A percentile compares a stretch with the other conserved stretches of the same genome.
Conservation (phyloP, 1,140 invertebrate species). For the Sminthurides bifidus region DNA sequence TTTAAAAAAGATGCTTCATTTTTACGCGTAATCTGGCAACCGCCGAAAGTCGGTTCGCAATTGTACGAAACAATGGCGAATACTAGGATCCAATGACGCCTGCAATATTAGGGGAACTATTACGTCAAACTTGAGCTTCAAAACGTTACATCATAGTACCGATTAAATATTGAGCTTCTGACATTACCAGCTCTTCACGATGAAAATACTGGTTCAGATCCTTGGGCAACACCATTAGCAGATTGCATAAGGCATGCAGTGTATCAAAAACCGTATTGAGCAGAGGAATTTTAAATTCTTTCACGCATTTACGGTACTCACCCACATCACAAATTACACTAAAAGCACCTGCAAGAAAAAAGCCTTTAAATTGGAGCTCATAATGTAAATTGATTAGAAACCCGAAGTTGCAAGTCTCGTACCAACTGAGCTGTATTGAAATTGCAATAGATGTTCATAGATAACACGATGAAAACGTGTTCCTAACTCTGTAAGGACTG, state of each 20-base stretch:
- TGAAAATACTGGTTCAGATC: conserved; percentile 91
- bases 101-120: conserved; percentile 39
- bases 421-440: conserved; percentile 90
- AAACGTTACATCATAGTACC: conserved; percentile 24
- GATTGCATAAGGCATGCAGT: conserved; percentile 87
- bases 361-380: not conserved
- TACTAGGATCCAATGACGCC: conserved; percentile 72
- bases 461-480: conserved; percentile 83
- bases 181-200: conserved; percentile 84
- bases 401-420: conserved; percentile 24
- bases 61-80: conserved; percentile 84
- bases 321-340: conserved; percentile 96
- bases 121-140: conserved; percentile 6
- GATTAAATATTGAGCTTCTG: too few species aligned
- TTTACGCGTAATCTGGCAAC: too few species aligned
- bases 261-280: conserved; percentile 84
- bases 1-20: too few species aligned
- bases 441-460: conserved; percentile 87
- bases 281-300: conserved; percentile 57
- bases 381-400: not conserved
- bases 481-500: conserved; percentile 77
- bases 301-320: conserved; percentile 73
- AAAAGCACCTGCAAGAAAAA: conserved; percentile 69
- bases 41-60: conserved; percentile 83
- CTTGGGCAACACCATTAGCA: conserved; percentile 87